These are phyloP conservation scores for Malurus leucopterus DNA, from an alignment of 2,797 vertebrate genomes.

Conservation along the genomic window DNA sequence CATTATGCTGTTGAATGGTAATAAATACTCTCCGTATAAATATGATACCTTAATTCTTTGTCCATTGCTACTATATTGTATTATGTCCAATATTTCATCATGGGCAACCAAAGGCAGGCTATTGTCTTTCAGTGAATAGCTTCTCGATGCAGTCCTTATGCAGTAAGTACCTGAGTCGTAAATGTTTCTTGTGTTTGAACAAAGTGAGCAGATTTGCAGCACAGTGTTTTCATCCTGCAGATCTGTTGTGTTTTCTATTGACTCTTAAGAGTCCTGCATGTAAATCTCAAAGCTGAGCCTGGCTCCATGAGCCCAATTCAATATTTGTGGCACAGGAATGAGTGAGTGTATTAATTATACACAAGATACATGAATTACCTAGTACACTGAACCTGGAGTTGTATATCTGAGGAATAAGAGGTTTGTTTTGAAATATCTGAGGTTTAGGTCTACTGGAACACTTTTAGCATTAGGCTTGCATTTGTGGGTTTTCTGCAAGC, in stretches of 20 bases:
- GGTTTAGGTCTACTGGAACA: constrained; percentile 50
- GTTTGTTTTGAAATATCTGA: constrained; percentile 37
- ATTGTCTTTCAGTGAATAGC: constrained; percentile 55
- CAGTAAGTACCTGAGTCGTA: constrained; percentile 48
- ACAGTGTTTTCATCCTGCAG: constrained; percentile 64
- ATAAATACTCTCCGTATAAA: constrained; percentile 43
- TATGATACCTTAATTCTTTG: constrained; percentile 58
- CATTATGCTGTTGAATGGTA: constrained; percentile 59
- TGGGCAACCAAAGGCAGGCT: constrained; percentile 61
- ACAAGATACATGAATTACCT: neutral
- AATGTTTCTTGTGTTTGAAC: constrained; percentile 61
- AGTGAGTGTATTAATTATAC: constrained; percentile 51
- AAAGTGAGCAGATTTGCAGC: constrained; percentile 71
- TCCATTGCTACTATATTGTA: constrained; percentile 52
- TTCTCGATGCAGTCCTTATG: constrained; percentile 59
- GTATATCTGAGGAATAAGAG: constrained; percentile 19
- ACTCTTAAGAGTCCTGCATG: constrained; percentile 73
- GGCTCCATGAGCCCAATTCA: constrained; percentile 61
- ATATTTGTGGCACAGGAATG: constrained; percentile 56
- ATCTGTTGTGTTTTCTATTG: constrained; percentile 67
- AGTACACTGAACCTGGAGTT: constrained; percentile 44
- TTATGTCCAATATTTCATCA: constrained; percentile 52
- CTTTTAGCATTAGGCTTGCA: constrained; percentile 60
- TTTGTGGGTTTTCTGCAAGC: constrained; percentile 66
- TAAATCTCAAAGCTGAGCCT: constrained; percentile 74